Conservation (phyloP, 2,113 vertebrate genomes). For the Leptosomus discolor region DNA sequence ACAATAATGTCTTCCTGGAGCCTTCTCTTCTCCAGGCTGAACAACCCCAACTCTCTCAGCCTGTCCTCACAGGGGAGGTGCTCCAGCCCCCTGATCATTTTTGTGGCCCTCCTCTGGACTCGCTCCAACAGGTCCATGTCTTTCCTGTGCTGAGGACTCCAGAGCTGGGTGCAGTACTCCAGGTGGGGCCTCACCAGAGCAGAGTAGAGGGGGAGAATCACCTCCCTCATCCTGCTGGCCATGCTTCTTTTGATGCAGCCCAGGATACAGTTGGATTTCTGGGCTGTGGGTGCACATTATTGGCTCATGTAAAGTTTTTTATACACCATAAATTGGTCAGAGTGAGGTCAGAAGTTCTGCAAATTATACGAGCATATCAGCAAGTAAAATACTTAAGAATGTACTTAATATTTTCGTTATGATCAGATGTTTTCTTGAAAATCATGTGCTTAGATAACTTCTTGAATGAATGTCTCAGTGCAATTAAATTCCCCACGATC, state of each 20-base stretch:
- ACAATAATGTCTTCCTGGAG: fast-evolving
- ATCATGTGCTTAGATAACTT: background rate
- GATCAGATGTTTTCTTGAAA: background rate
- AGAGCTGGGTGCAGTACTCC: fast-evolving
- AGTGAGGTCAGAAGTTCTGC: background rate
- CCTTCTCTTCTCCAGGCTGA: background rate
- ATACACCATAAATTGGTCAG: background rate
- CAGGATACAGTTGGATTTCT: background rate
- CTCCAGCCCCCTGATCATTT: background rate
- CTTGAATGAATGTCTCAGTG: background rate
- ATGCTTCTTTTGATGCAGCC: fast-evolving
- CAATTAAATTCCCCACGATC: background rate
- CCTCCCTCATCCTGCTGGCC: fast-evolving
- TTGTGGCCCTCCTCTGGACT: background rate
- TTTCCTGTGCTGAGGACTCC: background rate
- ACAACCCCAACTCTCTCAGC: too few species aligned
- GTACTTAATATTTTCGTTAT: background rate
- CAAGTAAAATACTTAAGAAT: background rate
- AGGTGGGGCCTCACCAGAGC: background rate
- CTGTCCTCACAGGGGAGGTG: too few species aligned
- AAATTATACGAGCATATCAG: background rate
- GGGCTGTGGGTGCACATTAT: fast-evolving
- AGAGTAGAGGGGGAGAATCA: too few species aligned
- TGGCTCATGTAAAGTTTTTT: background rate
- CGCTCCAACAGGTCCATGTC: background rate